These are phyloP conservation scores for Thumatha senex DNA, from an alignment of 2,888 invertebrate species.

Conservation along the genomic window DNA sequence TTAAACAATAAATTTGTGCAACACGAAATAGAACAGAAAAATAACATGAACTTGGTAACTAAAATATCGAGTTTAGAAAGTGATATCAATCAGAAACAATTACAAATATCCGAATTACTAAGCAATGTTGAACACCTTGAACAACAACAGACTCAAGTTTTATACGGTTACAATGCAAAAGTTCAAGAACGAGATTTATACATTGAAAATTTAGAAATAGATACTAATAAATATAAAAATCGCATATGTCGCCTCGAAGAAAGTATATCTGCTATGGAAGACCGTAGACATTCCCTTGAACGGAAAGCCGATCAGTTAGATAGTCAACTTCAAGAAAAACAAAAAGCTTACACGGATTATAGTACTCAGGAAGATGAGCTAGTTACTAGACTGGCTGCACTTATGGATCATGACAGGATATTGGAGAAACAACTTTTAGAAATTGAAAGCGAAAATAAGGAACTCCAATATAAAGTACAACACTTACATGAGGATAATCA, in stretches of 20 bases:
- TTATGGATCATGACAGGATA: conserved; percentile 85
- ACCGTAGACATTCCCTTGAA: conserved; percentile 84
- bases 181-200: conserved; percentile 89
- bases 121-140: conserved; percentile 60
- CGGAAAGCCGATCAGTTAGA: conserved; percentile 85
- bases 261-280: conserved; percentile 84
- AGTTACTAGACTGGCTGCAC: conserved; percentile 83
- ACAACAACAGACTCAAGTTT: conserved; percentile 63
- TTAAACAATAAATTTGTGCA: conserved; percentile 70
- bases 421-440: conserved; percentile 85
- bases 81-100: conserved; percentile 66
- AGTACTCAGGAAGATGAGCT: conserved; percentile 85
- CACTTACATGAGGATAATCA: conserved; percentile 79
- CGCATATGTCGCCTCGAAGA: conserved; percentile 87
- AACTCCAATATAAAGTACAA: conserved; percentile 80
- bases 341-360: conserved; percentile 83
- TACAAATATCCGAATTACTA: conserved; percentile 58
- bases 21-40: conserved; percentile 70
- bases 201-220: conserved; percentile 88
- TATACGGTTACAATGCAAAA: conserved; percentile 85
- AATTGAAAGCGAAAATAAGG: conserved; percentile 81
- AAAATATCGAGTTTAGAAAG: conserved; percentile 67
- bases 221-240: conserved; percentile 85
- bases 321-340: conserved; percentile 83
- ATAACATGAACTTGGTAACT: conserved; percentile 63